Evolutionary conservation across 2,113 vertebrate species (phyloP), one percentile per base, ranked within the genome.

Genomic region (Malurus cyaneus): DNA sequence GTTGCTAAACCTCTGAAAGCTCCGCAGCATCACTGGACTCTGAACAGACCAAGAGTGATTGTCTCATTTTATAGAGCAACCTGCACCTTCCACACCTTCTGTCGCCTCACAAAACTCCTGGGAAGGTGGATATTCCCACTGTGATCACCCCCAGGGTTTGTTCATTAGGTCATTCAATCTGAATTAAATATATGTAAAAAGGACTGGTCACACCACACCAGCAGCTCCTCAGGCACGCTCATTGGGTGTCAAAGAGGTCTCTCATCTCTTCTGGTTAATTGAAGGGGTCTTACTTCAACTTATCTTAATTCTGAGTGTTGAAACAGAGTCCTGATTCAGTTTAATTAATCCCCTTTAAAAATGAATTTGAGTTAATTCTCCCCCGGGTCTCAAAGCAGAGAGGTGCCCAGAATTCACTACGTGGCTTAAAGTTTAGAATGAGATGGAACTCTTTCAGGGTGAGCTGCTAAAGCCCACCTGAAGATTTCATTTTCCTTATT

Each of bases 261-360:
- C 67, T 59, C 82, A 80, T 62, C 47, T 74, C 42, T 61, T 91
- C 80, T 78, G 69, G 46, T 60, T 91, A 93, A 95, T 94, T 85
- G 65, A 92, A 89, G n/a, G 57, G 61, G 70, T 76, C 81, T 90
- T 78, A 62, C 88, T 92, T 91, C 52, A 86, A 80, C 36, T 88
- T 53, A 39, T 80, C 82, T 83, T 83, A 88, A 94, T 92, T 92
- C 76, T 62, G 34, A 73, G 29, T 90, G 26, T 69, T 73, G 67
- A 86, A 94, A 92, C 57, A 84, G 42, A 65, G 76, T 83, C 72
- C 36, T 86, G 64, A 59, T 64, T 85, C 82, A 92, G 86, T 66
- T 92, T 92, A 92, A 92, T 96, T 94, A 95, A 93, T 93, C 88
- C 39, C 53, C 42, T 80, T 90, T 92, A 84, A 95, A 88, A 95